Evolutionary conservation across 2,888 invertebrate species (phyloP).

Genomic region (Girardia tigrina): DNA sequence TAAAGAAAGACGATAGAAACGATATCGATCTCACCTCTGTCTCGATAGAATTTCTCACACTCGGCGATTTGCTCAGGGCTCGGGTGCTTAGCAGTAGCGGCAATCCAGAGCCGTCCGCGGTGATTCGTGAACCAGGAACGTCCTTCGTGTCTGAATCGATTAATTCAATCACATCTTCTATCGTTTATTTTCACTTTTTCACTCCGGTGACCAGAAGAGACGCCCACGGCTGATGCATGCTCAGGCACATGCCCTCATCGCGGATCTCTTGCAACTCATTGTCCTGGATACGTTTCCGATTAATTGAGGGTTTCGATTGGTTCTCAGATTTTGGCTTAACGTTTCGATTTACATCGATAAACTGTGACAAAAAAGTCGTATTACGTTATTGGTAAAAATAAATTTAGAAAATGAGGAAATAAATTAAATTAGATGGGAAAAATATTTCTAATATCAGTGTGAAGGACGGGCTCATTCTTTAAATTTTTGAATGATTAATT

Average conservation of each 20-base stretch:
- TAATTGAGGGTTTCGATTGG: no score
- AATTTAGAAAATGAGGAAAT: no score
- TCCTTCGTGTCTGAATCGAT: constrained; percentile 62
- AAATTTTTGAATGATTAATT: no score
- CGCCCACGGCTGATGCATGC: constrained; percentile 91
- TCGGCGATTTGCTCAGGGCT: constrained; percentile 57
- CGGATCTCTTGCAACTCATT: constrained; percentile 65
- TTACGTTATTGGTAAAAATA: no score
- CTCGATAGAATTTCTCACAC: constrained; percentile 60
- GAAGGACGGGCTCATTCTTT: no score
- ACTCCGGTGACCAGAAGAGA: constrained; percentile 78
- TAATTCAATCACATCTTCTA: not conserved
- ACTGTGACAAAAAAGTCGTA: no score
- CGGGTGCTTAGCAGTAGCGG: constrained; percentile 66
- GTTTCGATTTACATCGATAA: no score
- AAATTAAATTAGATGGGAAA: no score
- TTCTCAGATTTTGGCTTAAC: no score
- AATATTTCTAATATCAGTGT: no score
- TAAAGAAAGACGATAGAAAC: not conserved
- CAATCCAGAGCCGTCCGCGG: constrained; percentile 84
- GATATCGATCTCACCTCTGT: constrained; percentile 5
- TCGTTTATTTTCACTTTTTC: constrained; percentile 57
- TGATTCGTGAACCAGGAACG: constrained; percentile 80
- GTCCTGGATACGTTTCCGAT: constrained; percentile 59
- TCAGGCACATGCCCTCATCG: constrained; percentile 72